Evolutionary conservation across 2,888 invertebrate genomes (phyloP), one percentile per base, ranked within the genome.

Genomic region (Drosophila prostipennis): DNA sequence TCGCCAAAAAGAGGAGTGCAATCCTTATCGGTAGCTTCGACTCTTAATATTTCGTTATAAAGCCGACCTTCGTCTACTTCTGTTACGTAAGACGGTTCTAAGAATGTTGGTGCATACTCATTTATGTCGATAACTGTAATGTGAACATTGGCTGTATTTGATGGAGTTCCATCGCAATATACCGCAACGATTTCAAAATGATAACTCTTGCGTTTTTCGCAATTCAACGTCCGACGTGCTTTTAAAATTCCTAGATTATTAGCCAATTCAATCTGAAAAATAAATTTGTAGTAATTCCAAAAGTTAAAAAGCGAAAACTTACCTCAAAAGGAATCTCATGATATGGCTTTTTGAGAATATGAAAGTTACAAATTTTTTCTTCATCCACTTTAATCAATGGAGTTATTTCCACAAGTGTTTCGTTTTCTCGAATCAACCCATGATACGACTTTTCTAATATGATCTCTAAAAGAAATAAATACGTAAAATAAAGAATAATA

Each of bases 61-160:
- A 98, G 92, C 13, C 96, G 94, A 2, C 98, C 98, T 91, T 99
- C 99, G 91, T 98, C 98, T 0, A 92, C 94, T 36, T 97, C 94
- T 78, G 96, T 95, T 36, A 97, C 96, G 93, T 98, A 99, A 54
- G 97, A 96, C 39, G 97, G 95, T 90, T 98, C 96, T 56, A 96
- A 94, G 93, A 98, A 99, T 72, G 96, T 96, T 2, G 99, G 99
- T 29, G 97, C 96, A 93, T 96, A 98, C 92, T 98, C 98, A 93
- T 99, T 99, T 80, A 98, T 98, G 93, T 99, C 99, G 65, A 97
- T 96, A 72, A 99, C 98, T 19, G 97, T 96, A 88, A 99, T 97
- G 93, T 97, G 97, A 56, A 98, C 97, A 39, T 97, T 97, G 3
- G 97, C 98, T 88, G 98, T 97, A 91, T 96, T 95, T 23, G 96